Evolutionary conservation across 1,140 invertebrate species (phyloP), one percentile per base, ranked within the genome.

Genomic region (Drosophila arizonae): DNA sequence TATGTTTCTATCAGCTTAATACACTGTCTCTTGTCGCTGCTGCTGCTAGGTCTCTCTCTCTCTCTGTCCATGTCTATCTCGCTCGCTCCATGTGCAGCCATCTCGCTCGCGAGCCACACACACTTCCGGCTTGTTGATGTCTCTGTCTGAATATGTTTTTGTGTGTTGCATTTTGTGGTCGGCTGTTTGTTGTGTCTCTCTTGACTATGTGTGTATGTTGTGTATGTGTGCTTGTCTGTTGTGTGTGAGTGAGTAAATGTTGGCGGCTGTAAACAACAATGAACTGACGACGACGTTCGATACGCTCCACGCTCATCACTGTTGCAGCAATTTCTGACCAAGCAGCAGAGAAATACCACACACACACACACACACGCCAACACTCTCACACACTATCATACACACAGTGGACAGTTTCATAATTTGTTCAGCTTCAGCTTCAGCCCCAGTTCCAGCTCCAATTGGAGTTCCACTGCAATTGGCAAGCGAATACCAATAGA

Each of bases 321-420:
- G 51, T 82, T 81, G 79, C 82, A 87, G 74, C 81, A 86, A 82
- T 87, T 75, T 86, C 79, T 73, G 75, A 72, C 76, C 76, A 72
- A 48, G 58, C 41, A 69, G 45, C 64, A 15, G 81, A 80, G 73
- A 77, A 80, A 69, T 57, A 52, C 51, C 62, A 69, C 10, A 72
- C 58, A 33, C 24, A 45, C 43, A 17, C n/a, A 69, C 11, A 28
- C 45, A 33, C 17, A 67, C 30, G 57, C 39, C 52, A 11, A 33
- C 15, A 45, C 10, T 67, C 58, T 36, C 30, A 45, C 43, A 17
- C 6, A 17, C n/a, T 15, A 4, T 8, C n/a, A 45, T 11, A 6
- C 43, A 45, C 8, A 45, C 56, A 43, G 50, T 62, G 50, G 17
- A 26, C 50, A 50, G 30, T 24, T 57, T 26, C 63, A 67, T 45